Percentiles rank a stretch among this genome's conserved stretches.
Evolutionary conservation across 2,888 invertebrate species (phyloP).

Genomic region (Polydrusus cervinus): DNA sequence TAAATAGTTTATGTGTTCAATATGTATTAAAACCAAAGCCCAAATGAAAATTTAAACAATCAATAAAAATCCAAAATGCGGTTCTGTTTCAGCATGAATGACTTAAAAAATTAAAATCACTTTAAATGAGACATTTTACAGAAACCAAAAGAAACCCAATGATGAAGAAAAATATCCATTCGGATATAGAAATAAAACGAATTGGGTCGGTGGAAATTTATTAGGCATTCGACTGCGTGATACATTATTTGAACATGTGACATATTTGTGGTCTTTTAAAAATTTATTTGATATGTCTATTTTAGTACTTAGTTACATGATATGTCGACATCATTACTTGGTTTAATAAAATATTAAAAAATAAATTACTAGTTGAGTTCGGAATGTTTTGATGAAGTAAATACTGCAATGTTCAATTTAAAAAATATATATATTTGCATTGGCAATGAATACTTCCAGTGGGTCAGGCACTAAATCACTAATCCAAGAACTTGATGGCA

Average conservation of each 20-base stretch:
- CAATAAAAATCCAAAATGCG: not conserved
- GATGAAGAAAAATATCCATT: conserved; percentile 38
- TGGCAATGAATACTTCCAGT: not conserved
- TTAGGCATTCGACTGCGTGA: conserved; percentile 27
- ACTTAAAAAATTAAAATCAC: not conserved
- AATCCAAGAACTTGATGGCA: too few relatives aligned
- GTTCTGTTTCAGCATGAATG: not conserved
- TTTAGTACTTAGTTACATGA: conserved; percentile 27
- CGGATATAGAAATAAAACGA: conserved; percentile 31
- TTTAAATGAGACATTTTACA: conserved; percentile 31
- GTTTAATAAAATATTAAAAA: conserved; percentile 9
- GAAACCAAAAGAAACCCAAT: conserved; percentile 34
- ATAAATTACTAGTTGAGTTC: not conserved
- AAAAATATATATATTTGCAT: not conserved
- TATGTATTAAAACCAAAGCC: too few relatives aligned
- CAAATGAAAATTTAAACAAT: too few relatives aligned
- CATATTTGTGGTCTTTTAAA: conserved; percentile 44
- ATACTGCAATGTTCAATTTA: not conserved
- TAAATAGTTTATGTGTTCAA: too few relatives aligned
- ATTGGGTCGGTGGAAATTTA: conserved; percentile 38
- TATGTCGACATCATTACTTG: conserved; percentile 15
- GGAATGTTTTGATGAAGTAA: not conserved
- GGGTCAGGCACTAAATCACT: too few relatives aligned
- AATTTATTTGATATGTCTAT: conserved; percentile 44
- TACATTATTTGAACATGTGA: conserved; percentile 20